Evolutionary conservation across 1,140 invertebrate species (phyloP).

Genomic region (Arion vulgaris): DNA sequence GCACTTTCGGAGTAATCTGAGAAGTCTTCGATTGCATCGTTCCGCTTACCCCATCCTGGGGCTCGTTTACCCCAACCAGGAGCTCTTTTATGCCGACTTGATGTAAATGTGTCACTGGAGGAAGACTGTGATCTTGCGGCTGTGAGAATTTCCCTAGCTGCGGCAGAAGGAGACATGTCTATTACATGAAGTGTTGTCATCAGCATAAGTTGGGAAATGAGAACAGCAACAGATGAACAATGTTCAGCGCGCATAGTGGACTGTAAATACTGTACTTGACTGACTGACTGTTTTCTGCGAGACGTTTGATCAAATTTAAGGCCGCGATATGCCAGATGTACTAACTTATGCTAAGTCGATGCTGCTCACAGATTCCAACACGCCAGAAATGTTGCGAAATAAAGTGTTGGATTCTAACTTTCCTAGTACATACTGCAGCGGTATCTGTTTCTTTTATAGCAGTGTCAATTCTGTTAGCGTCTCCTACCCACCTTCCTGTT

Average conservation of each 20-base stretch:
- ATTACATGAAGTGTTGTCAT: not conserved
- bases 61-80: slow-evolving; percentile 18
- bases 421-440: not conserved
- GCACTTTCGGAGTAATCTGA: not conserved
- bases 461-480: not conserved
- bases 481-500: not conserved
- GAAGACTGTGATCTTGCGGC: not conserved
- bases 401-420: not conserved
- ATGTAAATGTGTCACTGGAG: not conserved
- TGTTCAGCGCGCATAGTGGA: not conserved
- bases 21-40: not conserved
- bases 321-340: too few relatives aligned
- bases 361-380: not conserved
- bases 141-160: too few relatives aligned
- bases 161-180: not conserved
- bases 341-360: too few relatives aligned
- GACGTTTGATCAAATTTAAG: not conserved
- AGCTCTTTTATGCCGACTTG: not conserved
- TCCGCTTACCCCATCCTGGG: slow-evolving; percentile 22
- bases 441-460: not conserved
- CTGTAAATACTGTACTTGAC: not conserved
- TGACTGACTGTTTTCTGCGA: not conserved
- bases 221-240: not conserved
- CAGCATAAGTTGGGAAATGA: not conserved
- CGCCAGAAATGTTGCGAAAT: not conserved